Base-by-base conservation (phyloP, 2,797 vertebrate genomes). In the Phrynocephalus forsythii region DNA sequence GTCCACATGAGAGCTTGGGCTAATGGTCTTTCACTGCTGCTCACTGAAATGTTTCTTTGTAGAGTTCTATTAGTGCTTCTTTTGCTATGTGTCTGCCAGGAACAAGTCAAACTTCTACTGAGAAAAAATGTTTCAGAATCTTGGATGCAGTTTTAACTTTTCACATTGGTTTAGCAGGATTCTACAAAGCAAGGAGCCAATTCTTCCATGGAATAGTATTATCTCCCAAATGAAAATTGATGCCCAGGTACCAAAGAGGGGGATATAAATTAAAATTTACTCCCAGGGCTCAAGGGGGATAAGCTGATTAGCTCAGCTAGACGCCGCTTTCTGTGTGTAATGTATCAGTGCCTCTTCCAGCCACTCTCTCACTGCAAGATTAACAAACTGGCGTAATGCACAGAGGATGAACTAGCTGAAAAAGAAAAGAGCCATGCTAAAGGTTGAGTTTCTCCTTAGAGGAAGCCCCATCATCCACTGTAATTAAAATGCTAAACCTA, bases 231-330 rank as follows among this genome's bases (percentile, higher is more conserved):
- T 68, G 33, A 83, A 87, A 87, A 83, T 83, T 66, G 30, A 78
- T 83, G 50, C 20, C 48, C 30, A 71, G 50, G 86, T 79, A 72
- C 30, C 6, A 68, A 48, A 79, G 38, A 38, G 44, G 30, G 33
- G 83, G 75, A 71, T n/a, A 83, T 71, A 87, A 87, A 87, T 83
- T 87, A 83, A 87, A 87, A 83, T 71, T 85, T 69, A 71, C 73
- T 83, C 80, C 26, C 52, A 71, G 26, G 18, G 81, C 50, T 83
- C 81, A 87, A 79, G 66, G 48, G 68, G 73, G 63, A 38, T 87
- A 87, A 87, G 48, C 86, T 83, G 81, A 87, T 87, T 87, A 87
- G 48, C 75, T 79, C 50, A 44, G 82, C 66, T 44, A 87, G 66
- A 83, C 78, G 66, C 50, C 2, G 50, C 48, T 87, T 87, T 83